Base-by-base conservation (phyloP, 1,140 invertebrate species). In the Orius insidiosus region DNA sequence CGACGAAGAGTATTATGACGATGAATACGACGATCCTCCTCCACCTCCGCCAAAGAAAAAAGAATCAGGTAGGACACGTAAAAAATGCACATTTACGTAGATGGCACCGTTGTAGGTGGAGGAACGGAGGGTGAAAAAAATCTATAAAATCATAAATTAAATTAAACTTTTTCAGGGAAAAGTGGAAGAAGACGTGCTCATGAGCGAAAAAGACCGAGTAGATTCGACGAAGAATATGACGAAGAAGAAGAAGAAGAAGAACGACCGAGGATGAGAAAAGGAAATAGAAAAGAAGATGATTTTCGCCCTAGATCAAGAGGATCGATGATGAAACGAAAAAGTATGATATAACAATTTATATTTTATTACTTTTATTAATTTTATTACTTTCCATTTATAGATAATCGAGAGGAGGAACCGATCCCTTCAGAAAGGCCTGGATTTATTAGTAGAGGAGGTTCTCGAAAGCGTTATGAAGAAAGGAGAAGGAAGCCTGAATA, bases 1-100 rank as follows among this genome's bases (percentile, higher is more conserved):
- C 16, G 53, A 54, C 43, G 50, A 58, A 19, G 52, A 58, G 13
- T 56, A 57, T 47, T 52, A 52, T 36, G 48, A 58, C 39, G 47
- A 58, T 33, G 49, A 56, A 37, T 44, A 58, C 41, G 50, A 55
- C 10, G 51, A 56, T 9, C 41, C 49, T 13, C 42, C 38, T 16
- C 47, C n/a, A n/a, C n/a, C 30, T 31, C 52, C 51, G 15, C 48
- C 46, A 8, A 46, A 35, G 19, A n/a, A 32, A 11, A 46, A 35
- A 32, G 35, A 35, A 2, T 18, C 31, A 46, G 44, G 33, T 35
- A 46, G 44, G 44, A 36, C n/a, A 10, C 9, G 35, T 4, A 24
- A 24, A 24, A 24, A 24, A 24, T 4, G 24, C 24, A 24, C 24
- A 24, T 4, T 24, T 4, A 4, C 24, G 24, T 24, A 24, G 24